phyloP scores from a whole-genome alignment of 2,888 invertebrate species.

The Drosophila koepferae region DNA sequence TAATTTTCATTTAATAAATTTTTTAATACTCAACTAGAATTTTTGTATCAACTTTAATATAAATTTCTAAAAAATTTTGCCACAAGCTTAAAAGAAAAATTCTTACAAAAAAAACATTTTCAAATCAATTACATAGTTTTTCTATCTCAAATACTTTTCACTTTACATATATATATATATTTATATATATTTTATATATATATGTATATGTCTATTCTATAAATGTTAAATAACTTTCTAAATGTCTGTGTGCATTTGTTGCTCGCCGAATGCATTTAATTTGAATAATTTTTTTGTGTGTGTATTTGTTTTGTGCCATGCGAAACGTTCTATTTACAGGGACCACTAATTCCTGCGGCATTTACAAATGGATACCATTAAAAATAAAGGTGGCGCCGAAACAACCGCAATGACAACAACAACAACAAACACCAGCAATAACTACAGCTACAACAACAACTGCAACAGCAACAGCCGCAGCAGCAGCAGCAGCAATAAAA shows the following conservation, averaged over 20 bases:
- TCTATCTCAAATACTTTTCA: constrained; percentile 60
- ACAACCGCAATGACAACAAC: constrained; percentile 78
- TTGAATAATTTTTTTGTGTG: constrained; percentile 74
- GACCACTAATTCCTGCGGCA: constrained; percentile 98
- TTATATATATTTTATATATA: constrained; percentile 40
- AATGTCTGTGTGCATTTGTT: constrained; percentile 70
- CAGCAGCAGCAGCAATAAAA: constrained; percentile 39
- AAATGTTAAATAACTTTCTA: constrained; percentile 15
- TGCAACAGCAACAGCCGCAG: constrained; percentile 41
- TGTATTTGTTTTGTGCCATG: constrained; percentile 66
- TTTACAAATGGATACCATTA: constrained; percentile 99
- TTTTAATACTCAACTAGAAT: neutral
- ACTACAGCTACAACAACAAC: constrained; percentile 36
- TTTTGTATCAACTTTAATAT: neutral
- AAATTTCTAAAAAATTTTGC: constrained; percentile 30
- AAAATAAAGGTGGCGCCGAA: constrained; percentile 81
- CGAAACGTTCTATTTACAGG: constrained; percentile 87
- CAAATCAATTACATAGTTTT: constrained; percentile 38
- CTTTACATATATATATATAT: constrained; percentile 41
- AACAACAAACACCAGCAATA: constrained; percentile 47
- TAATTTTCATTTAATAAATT: neutral
- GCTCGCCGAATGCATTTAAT: constrained; percentile 58
- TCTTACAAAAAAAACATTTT: constrained; percentile 10
- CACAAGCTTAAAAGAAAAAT: neutral
- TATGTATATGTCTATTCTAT: constrained; percentile 25